Percentiles rank a stretch among this genome's conserved stretches.
Conservation (phyloP, 2,797 vertebrate genomes). For the Mareca strepera region DNA sequence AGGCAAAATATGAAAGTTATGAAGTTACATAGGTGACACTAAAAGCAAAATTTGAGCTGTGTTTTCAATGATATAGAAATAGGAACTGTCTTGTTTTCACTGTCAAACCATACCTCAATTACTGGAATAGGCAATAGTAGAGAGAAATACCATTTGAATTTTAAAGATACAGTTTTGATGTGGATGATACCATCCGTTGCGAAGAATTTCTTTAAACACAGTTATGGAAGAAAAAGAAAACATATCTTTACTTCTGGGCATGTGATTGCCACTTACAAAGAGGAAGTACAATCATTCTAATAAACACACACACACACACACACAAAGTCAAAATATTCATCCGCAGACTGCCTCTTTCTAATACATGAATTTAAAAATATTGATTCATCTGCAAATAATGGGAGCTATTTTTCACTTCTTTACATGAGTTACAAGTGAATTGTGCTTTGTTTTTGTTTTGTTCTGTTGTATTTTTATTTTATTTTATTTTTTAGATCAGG, state of each 20-base stretch:
- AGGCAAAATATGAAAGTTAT: not conserved
- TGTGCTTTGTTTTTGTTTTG: slow-evolving; percentile 43
- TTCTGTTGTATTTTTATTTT: not conserved
- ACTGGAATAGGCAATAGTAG: not conserved
- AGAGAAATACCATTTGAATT: not conserved
- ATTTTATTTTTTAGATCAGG: not conserved
- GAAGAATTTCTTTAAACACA: not conserved
- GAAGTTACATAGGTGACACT: not conserved
- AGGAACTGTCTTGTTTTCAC: not conserved
- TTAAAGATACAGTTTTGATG: not conserved
- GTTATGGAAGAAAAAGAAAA: not conserved
- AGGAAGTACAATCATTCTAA: not conserved
- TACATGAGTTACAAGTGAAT: slow-evolving; percentile 47
- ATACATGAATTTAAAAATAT: not conserved
- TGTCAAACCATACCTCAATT: not conserved
- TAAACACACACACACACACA: not conserved
- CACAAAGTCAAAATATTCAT: not conserved
- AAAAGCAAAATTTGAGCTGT: not conserved
- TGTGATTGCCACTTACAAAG: not conserved
- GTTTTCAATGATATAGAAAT: not conserved
- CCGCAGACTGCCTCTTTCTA: not conserved
- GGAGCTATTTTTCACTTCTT: not conserved
- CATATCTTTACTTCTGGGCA: not conserved
- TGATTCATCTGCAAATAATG: not conserved
- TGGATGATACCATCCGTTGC: rapidly evolving